A percentile compares a stretch with the other conserved stretches of the same genome.
phyloP scores from a whole-genome alignment of 2,797 vertebrate genomes.

The Rallus crepitans region DNA sequence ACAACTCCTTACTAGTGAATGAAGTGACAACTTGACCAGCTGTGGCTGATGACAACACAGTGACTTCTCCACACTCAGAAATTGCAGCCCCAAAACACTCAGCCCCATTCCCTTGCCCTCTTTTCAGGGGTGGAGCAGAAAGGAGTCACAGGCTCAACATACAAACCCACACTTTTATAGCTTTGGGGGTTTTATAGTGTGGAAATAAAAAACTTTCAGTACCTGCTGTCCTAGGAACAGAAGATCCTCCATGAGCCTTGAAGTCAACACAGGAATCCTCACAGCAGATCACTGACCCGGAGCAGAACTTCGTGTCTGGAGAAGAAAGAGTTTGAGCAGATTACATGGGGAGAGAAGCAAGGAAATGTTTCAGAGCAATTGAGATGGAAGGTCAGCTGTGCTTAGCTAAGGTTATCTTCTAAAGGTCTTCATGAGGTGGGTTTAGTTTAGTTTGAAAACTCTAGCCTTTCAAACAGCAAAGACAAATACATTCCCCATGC shows the following conservation, averaged over 20 bases:
- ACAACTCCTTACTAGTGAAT: neutral
- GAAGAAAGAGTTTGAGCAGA: constrained; percentile 38
- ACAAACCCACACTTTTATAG: accelerated
- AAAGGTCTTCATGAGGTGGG: neutral
- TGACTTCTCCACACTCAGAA: neutral
- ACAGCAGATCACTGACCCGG: neutral
- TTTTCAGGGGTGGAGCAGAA: neutral
- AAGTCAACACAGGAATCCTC: constrained; percentile 20
- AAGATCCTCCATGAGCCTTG: constrained; percentile 67
- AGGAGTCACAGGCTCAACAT: neutral
- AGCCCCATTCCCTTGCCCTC: neutral
- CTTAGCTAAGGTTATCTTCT: neutral
- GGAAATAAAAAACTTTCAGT: neutral
- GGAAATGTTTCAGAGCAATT: neutral
- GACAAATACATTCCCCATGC: neutral
- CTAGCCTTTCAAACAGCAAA: neutral
- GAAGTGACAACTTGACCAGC: neutral
- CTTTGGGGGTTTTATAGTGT: neutral
- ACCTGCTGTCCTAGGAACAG: constrained; percentile 61
- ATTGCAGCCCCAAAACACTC: neutral
- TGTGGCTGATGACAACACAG: neutral
- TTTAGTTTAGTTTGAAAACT: neutral
- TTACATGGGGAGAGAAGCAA: neutral
- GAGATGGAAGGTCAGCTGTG: neutral
- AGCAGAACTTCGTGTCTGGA: constrained; percentile 33